Evolutionary conservation across 2,888 invertebrate species (phyloP).

Genomic region (Neuroscelio doddi): DNA sequence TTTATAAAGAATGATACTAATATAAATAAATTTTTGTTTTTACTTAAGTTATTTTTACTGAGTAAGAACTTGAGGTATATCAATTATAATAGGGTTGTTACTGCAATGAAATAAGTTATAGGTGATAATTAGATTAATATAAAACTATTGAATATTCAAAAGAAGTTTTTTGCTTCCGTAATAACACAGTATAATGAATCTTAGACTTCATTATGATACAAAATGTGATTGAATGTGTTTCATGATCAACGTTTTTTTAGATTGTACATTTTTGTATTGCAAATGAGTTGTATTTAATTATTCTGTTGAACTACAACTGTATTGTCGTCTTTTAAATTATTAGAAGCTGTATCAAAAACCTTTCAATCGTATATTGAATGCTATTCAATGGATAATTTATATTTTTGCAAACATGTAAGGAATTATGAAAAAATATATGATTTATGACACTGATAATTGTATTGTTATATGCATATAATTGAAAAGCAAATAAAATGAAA

Average conservation of each 20-base stretch:
- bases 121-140: conserved; percentile 42
- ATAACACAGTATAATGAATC: conserved; percentile 39
- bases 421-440: too few species aligned
- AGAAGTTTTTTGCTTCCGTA: conserved; percentile 41
- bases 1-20: not conserved
- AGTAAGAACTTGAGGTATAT: conserved; percentile 12
- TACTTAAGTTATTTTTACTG: not conserved
- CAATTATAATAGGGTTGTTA: conserved; percentile 40
- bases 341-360: too few species aligned
- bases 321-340: not conserved
- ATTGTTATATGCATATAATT: too few species aligned
- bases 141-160: conserved; percentile 45
- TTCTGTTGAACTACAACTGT: conserved; percentile 36
- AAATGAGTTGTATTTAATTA: conserved; percentile 39
- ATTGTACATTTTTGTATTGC: conserved; percentile 37
- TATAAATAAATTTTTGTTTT: conserved; percentile 1
- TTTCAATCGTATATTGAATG: too few species aligned
- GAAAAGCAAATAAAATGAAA: too few species aligned
- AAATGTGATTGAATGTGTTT: conserved; percentile 46
- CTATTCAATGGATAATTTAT: too few species aligned
- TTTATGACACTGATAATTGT: too few species aligned
- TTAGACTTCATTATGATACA: conserved; percentile 38
- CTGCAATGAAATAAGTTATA: conserved; percentile 43
- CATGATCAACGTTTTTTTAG: conserved; percentile 46
- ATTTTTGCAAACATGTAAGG: too few species aligned